Evolutionary conservation across 2,888 invertebrate genomes (phyloP), one percentile per base, ranked within the genome.

Genomic region (Arctia plantaginis): DNA sequence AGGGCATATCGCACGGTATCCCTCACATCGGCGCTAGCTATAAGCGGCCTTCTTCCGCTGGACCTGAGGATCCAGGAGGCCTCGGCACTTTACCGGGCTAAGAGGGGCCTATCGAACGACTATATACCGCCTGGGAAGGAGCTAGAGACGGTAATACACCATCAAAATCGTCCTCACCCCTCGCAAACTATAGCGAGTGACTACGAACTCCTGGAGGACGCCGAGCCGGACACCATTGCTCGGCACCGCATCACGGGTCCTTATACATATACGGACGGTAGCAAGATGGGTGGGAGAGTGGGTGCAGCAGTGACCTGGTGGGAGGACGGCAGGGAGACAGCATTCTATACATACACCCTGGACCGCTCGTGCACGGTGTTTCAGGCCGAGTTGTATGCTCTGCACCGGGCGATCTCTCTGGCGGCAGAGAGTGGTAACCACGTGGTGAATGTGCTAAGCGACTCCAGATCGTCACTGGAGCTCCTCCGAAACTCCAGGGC

Each of bases 391-490:
- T n/a, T n/a, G n/a, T n/a, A n/a, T n/a, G n/a, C n/a, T n/a, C n/a
- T n/a, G n/a, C n/a, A n/a, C n/a, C n/a, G n/a, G n/a, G n/a, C n/a
- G n/a, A n/a, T n/a, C n/a, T n/a, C n/a, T n/a, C n/a, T n/a, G n/a
- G n/a, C n/a, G n/a, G n/a, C n/a, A n/a, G n/a, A n/a, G n/a, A n/a
- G n/a, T n/a, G n/a, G n/a, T n/a, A n/a, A n/a, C n/a, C n/a, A n/a
- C n/a, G 30, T 12, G 18, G 23, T 55, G 0, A 66, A 55, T 20
- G 67, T 73, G 0, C 20, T 66, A 0, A 76, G 78, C 65, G 76
- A 74, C 68, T 76, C 76, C 35, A 66, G 75, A 68, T 78, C 78
- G 1, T 69, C 76, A 1, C 67, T 78, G 0, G 75, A 78, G 12
- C 69, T 70, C 13, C 64, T 74, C 23, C 35, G 10, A 12, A 70